Percentiles rank a stretch among this genome's conserved stretches.
phyloP scores from a whole-genome alignment of 2,113 vertebrate species.

The Pseudorectes ferrugineus region DNA sequence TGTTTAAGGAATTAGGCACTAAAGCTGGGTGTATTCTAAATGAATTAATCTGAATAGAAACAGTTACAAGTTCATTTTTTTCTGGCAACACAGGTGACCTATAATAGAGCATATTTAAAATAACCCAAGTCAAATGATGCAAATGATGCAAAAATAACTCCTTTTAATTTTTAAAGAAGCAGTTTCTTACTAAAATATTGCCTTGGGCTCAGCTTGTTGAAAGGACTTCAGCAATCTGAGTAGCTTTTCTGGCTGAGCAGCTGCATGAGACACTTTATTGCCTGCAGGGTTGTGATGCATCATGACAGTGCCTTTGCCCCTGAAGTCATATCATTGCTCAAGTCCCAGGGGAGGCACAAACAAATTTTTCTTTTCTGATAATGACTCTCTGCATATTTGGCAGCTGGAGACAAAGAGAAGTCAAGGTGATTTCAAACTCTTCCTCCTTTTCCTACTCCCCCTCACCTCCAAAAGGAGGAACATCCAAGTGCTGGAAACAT shows the following conservation, averaged over 20 bases:
- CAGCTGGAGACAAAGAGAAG: constrained; percentile 14
- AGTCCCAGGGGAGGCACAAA: not conserved
- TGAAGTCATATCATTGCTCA: not conserved
- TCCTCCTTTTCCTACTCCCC: not conserved
- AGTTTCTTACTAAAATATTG: constrained; percentile 20
- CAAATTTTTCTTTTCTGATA: constrained; percentile 6
- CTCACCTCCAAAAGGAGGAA: not conserved
- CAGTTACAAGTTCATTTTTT: not conserved
- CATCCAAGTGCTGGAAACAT: not conserved
- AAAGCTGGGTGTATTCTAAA: not conserved
- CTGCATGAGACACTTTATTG: not conserved
- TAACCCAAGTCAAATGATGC: not conserved
- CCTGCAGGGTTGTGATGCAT: constrained; percentile 23
- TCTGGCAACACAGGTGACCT: not conserved
- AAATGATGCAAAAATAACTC: constrained; percentile 19
- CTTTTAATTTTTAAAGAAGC: constrained; percentile 52
- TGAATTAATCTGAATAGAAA: not conserved
- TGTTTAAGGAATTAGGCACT: not conserved
- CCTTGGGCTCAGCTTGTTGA: constrained; percentile 27
- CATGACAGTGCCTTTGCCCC: constrained; percentile 11
- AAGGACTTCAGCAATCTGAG: not conserved
- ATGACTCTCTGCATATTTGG: not conserved
- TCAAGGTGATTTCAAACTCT: constrained; percentile 13
- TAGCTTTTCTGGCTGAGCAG: constrained; percentile 30
- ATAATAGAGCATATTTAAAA: not conserved